Base-by-base conservation (phyloP, 2,797 vertebrate species). In the Esox masquinongy region DNA sequence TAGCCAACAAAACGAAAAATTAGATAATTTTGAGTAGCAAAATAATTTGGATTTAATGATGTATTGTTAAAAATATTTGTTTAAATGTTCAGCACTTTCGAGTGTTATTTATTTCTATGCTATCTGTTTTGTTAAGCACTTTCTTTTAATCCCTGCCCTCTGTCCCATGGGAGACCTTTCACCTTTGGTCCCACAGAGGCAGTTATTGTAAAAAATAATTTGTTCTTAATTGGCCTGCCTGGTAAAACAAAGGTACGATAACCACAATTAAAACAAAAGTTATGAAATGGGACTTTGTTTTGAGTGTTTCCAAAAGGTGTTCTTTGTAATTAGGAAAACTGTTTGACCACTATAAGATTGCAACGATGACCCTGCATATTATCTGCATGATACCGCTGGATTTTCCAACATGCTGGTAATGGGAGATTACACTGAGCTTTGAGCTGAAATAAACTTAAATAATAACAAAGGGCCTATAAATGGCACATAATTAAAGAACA, bases 41-140 rank as follows among this genome's bases (percentile, higher is more conserved):
- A 66, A 66, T 11, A 26, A 0, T 72, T 56, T n/a, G 34, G 51
- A 11, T 72, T 72, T 72, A 59, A 72, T 72, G 29, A 59, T 34
- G 31, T 22, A 31, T 43, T 69, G 50, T 22, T 19, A n/a, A 34
- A 72, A 19, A 24, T 39, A 61, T 22, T 56, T n/a, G 39, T 49
- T 75, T 75, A 16, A 29, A 51, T 64, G 24, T 74, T 8, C 26
- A 47, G 39, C 19, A 15, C 31, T 16, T 24, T 64, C 8, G 24
- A 12, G n/a, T 47, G 11, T 43, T n/a, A 14, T n/a, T 12, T 22
- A 74, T 31, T 49, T 36, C 61, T 61, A 61, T 17, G 17, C 61
- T 34, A 14, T 39, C 53, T 36, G 29, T 72, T 26, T 49, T 70
- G 47, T 50, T 19, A 2, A 14, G 19, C n/a, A 16, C 50, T 56